Evolutionary conservation across 2,797 vertebrate species (phyloP).

Genomic region (Ctenosaura bakeri): DNA sequence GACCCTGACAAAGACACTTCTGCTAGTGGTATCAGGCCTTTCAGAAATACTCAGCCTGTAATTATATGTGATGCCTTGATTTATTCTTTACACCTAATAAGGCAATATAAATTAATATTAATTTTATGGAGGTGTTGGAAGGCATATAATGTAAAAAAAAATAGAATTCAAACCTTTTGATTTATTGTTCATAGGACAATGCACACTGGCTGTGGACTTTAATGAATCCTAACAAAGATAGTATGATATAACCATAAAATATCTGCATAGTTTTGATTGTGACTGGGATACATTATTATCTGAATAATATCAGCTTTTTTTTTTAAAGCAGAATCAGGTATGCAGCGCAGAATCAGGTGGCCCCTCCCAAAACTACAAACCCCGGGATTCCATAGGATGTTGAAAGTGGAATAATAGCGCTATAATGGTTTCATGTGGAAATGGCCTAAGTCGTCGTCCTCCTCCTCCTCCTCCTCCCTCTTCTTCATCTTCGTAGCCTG

Average conservation of each 20-base stretch:
- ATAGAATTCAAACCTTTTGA: constrained; percentile 1
- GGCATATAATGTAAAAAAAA: constrained; percentile 2
- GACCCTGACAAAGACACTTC: constrained; percentile 22
- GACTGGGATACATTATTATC: not conserved
- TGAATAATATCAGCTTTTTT: not conserved
- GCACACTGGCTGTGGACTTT: not conserved
- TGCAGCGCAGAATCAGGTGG: not conserved
- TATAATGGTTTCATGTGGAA: too few relatives aligned
- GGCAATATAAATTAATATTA: constrained; percentile 35
- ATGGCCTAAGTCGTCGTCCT: too few relatives aligned
- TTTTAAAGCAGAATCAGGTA: not conserved
- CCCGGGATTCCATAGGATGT: too few relatives aligned
- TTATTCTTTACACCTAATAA: constrained; percentile 37
- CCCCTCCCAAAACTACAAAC: too few relatives aligned
- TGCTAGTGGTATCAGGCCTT: constrained; percentile 1
- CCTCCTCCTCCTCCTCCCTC: too few relatives aligned
- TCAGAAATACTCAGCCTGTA: constrained; percentile 27
- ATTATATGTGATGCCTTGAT: constrained; percentile 23
- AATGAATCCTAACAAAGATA: constrained; percentile 37
- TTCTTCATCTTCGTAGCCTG: too few relatives aligned
- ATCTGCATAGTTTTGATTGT: not conserved
- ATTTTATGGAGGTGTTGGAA: constrained; percentile 41
- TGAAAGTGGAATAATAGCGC: too few relatives aligned
- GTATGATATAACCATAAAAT: constrained; percentile 22
- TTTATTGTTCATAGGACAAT: constrained; percentile 1